Conservation (phyloP, 1,140 invertebrate genomes). For the Neomicropteryx cornuta region DNA sequence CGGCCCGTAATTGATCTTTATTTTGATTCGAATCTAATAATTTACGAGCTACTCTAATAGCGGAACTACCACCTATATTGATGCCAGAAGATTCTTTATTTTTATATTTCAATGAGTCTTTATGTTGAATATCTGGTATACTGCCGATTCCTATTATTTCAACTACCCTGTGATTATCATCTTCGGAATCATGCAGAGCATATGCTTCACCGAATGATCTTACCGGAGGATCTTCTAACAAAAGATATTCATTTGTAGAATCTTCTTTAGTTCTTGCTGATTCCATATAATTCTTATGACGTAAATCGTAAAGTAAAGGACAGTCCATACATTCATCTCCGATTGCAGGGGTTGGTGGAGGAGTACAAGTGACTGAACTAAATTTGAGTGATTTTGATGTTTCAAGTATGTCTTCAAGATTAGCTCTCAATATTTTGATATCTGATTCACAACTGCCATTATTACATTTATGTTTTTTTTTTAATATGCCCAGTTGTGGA, state of each 20-base stretch:
- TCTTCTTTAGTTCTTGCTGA: constrained; percentile 18
- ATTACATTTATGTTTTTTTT: no score
- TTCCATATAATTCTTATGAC: constrained; percentile 15
- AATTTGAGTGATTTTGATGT: constrained; percentile 9
- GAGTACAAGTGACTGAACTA: no score
- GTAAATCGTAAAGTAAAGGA: constrained; percentile 16
- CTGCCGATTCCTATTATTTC: no score
- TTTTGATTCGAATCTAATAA: no score
- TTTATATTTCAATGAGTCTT: no score
- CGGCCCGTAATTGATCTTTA: no score
- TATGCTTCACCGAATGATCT: constrained; percentile 22
- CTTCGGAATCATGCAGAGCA: constrained; percentile 23
- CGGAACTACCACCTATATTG: constrained; percentile 10
- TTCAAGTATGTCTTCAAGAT: constrained; percentile 19
- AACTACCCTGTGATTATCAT: no score
- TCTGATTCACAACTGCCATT: constrained; percentile 13
- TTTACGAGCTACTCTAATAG: constrained; percentile 14
- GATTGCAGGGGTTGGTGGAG: constrained; percentile 19
- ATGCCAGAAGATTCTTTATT: constrained; percentile 8
- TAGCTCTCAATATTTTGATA: constrained; percentile 18
- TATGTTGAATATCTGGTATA: no score
- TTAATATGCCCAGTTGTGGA: constrained; percentile 31
- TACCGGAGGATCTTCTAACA: constrained; percentile 26
- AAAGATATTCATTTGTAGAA: constrained; percentile 23
- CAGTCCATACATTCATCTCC: constrained; percentile 5